Evolutionary conservation across 2,888 invertebrate species (phyloP).

Genomic region (Conomelus anceps): DNA sequence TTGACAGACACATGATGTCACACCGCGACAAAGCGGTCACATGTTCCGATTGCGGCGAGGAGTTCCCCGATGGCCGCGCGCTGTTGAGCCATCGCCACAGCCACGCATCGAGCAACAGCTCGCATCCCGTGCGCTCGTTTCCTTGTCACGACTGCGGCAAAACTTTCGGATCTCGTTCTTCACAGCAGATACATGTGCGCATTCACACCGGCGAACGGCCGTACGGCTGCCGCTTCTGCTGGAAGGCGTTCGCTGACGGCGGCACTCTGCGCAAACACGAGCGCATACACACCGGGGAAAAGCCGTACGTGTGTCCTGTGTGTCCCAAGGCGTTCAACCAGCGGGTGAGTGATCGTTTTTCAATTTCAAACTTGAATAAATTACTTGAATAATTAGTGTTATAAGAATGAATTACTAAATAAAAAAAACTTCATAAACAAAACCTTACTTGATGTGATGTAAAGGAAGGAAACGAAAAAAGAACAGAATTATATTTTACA

Average conservation of each 20-base stretch:
- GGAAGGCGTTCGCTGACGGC: slow-evolving; percentile 85
- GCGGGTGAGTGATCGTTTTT: slow-evolving; percentile 38
- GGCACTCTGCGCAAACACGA: slow-evolving; percentile 80
- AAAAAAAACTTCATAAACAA: no score
- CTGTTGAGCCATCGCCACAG: slow-evolving; percentile 64
- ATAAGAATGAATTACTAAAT: no score
- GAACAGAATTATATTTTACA: no score
- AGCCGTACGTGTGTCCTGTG: slow-evolving; percentile 80
- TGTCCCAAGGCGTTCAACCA: slow-evolving; percentile 84
- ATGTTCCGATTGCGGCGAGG: slow-evolving; percentile 63
- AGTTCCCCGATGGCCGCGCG: slow-evolving; percentile 62
- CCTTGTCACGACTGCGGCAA: slow-evolving; percentile 80
- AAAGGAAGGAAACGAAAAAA: no score
- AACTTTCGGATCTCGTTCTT: slow-evolving; percentile 62
- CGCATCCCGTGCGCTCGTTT: slow-evolving; percentile 55
- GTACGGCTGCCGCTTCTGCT: slow-evolving; percentile 77
- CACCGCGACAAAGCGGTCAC: slow-evolving; percentile 63
- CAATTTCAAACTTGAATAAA: not conserved
- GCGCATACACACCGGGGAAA: slow-evolving; percentile 76
- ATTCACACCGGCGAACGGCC: slow-evolving; percentile 81
- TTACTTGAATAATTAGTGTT: no score
- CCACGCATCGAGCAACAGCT: slow-evolving; percentile 40
- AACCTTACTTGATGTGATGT: no score
- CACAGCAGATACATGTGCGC: slow-evolving; percentile 69
- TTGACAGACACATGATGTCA: slow-evolving; percentile 58